Evolutionary conservation across 1,140 invertebrate genomes (phyloP).

Genomic region (Drosophila setifemur): DNA sequence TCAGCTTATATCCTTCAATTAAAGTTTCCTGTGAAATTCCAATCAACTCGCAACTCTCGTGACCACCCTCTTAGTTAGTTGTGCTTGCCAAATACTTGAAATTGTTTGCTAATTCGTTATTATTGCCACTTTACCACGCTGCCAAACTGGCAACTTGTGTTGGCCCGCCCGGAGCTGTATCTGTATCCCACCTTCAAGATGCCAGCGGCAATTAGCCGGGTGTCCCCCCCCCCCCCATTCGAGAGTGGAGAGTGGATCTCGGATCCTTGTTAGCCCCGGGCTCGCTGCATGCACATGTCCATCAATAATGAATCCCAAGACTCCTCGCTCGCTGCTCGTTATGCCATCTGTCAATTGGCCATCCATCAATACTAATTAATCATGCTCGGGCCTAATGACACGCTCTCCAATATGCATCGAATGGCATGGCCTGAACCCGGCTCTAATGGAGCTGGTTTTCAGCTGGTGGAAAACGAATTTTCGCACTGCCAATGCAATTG

Average conservation of each 20-base stretch:
- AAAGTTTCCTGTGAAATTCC: background rate
- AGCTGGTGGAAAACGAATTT: conserved; percentile 1
- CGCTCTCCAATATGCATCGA: conserved; percentile 39
- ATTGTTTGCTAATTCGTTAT: conserved; percentile 77
- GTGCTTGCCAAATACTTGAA: conserved; percentile 43
- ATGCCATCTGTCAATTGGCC: conserved; percentile 69
- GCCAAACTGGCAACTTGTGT: background rate
- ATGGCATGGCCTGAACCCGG: conserved; percentile 26
- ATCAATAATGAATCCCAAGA: conserved; percentile 65
- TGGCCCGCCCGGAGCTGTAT: background rate
- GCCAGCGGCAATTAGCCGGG: conserved; percentile 53
- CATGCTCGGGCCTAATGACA: conserved; percentile 67
- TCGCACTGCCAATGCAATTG: conserved; percentile 17
- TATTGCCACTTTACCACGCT: conserved; percentile 59
- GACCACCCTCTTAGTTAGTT: conserved; percentile 38
- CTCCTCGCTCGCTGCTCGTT: conserved; percentile 28
- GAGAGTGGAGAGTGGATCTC: conserved; percentile 11
- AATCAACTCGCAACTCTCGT: conserved; percentile 1
- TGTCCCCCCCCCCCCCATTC: conserved; percentile 10
- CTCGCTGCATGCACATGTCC: conserved; percentile 21
- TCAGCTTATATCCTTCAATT: background rate
- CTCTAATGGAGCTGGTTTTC: conserved; percentile 21
- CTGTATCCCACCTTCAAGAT: background rate
- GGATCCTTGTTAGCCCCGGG: background rate
- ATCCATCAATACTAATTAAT: conserved; percentile 79